phyloP scores from a whole-genome alignment of 1,140 invertebrate species.

The Achatina immaculata region DNA sequence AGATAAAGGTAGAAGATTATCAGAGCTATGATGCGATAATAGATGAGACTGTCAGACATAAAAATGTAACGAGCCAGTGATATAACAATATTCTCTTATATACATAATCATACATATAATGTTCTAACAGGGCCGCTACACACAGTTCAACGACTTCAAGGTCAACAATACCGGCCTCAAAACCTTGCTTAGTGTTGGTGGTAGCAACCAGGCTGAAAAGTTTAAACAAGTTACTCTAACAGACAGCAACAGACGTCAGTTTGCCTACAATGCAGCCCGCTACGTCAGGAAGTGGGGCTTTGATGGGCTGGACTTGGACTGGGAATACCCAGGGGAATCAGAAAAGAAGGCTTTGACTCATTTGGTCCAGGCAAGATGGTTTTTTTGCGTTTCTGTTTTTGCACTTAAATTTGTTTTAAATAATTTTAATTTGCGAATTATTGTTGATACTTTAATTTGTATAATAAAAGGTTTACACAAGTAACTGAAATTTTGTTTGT shows the following conservation, averaged over 20 bases:
- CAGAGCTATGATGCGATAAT: too few species aligned
- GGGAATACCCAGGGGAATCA: constrained; percentile 47
- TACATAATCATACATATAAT: too few species aligned
- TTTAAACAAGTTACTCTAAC: constrained; percentile 38
- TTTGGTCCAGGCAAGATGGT: constrained; percentile 42
- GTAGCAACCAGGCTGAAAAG: constrained; percentile 36
- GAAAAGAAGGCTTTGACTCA: constrained; percentile 34
- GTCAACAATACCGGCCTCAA: constrained; percentile 31
- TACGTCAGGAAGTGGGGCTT: constrained; percentile 47
- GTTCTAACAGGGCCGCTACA: constrained; percentile 41
- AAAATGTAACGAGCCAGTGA: too few species aligned
- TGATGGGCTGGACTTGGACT: constrained; percentile 53
- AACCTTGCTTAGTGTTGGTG: constrained; percentile 48
- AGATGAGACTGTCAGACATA: too few species aligned
- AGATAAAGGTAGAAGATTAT: too few species aligned
- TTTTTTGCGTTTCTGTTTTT: too few species aligned
- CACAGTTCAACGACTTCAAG: constrained; percentile 45
- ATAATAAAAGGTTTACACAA: too few species aligned
- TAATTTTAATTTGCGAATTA: too few species aligned
- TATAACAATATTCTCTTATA: too few species aligned
- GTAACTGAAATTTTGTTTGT: too few species aligned
- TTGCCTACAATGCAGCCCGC: constrained; percentile 38
- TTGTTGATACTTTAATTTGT: too few species aligned
- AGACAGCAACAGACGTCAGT: not conserved
- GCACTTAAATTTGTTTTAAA: too few species aligned